Evolutionary conservation across 2,797 vertebrate species (phyloP), one percentile per base, ranked within the genome.

Genomic region (Mycteria americana): DNA sequence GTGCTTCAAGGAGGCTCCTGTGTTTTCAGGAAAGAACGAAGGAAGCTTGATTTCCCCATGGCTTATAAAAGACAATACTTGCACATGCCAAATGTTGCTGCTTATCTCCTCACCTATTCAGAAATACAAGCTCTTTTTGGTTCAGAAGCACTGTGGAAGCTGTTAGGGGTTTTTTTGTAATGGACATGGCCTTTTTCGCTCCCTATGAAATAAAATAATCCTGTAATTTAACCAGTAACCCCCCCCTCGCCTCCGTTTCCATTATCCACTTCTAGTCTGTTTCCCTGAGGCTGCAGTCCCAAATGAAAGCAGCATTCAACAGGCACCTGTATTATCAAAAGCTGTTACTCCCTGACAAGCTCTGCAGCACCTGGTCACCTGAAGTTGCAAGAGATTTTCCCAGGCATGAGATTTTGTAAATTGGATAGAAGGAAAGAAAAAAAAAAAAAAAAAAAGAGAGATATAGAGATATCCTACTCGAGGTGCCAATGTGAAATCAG

Each of bases 21-120:
- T 33, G 22, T 57, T 76, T 93, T 70, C 54, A 72, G 50, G 57
- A 48, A 89, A 85, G 57, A 92, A 35, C 74, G 30, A 56, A 81
- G n/a, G 43, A n/a, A 76, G n/a, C 48, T 89, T 83, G 75, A 95
- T 94, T 97, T 95, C 92, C 77, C 84, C 10, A 50, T 18, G 45
- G 78, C 24, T 95, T 94, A 80, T 22, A 74, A 70, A 56, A 87
- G 57, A 88, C 88, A 95, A 87, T 70, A 81, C 53, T 48, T 68
- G 46, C 57, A 94, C n/a, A 75, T 50, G 53, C 28, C 84, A 87
- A 78, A 85, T 35, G 13, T 10, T 83, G 50, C 37, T 67, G 28
- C 35, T 68, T 65, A 64, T 56, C 86, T 94, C 81, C 62, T 88
- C 76, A 33, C 2, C 16, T 43, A 57, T 54, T 92, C 65, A 69